Percentiles rank a stretch among this genome's conserved stretches.
Conservation (phyloP, 1,140 invertebrate genomes). For the Drosophila cardini region DNA sequence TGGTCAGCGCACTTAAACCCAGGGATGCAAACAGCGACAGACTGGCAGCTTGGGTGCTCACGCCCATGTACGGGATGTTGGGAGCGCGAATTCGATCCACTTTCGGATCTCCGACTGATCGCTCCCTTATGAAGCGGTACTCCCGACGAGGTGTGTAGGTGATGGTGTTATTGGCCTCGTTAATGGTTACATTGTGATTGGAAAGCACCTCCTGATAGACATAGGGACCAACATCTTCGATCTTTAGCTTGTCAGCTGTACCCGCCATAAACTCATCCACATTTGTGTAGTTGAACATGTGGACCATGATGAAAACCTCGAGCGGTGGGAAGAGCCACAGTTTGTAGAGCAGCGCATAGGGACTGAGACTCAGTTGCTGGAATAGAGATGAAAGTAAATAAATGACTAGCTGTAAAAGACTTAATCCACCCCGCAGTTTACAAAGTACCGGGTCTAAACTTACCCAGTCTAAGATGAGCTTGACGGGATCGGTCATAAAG, state of each 20-base stretch:
- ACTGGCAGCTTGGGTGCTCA: conserved; percentile 64
- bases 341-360: conserved; percentile 86
- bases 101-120: conserved; percentile 89
- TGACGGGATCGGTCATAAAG: conserved; percentile 85
- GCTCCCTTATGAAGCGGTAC: conserved; percentile 88
- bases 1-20: conserved; percentile 87
- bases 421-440: no score
- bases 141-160: conserved; percentile 89
- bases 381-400: not conserved
- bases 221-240: conserved; percentile 94
- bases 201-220: conserved; percentile 92
- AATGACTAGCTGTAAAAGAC: no score
- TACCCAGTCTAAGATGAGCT: conserved; percentile 85
- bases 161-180: conserved; percentile 90
- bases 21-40: conserved; percentile 81
- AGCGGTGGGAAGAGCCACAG: conserved; percentile 90
- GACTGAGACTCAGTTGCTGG: conserved; percentile 86
- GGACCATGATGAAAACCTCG: conserved; percentile 89
- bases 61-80: conserved; percentile 91
- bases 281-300: conserved; percentile 95
- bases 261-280: conserved; percentile 88
- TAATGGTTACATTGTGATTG: conserved; percentile 88
- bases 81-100: conserved; percentile 88
- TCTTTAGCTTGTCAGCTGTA: conserved; percentile 88
- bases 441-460: conserved; percentile 62